Base-by-base conservation (phyloP, 2,888 invertebrate species). In the Sphaeridia pumilis region DNA sequence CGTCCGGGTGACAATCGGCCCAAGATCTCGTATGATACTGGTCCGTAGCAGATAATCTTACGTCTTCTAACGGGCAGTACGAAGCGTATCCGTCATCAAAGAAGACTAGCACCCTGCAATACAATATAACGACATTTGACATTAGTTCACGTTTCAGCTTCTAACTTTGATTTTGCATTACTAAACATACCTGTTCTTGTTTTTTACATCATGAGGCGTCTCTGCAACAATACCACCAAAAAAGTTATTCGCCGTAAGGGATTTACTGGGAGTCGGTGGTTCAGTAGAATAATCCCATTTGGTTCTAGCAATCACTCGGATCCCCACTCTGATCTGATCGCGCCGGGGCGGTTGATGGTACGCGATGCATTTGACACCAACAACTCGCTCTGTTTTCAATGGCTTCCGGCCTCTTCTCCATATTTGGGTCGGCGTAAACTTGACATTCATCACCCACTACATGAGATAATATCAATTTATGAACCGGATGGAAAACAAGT, bases 31-130 rank as follows among this genome's bases (percentile, higher is more conserved):
- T 78, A 0, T 73, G 67, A 24, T 84, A 83, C 57, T 75, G 72
- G 61, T 83, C 79, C 56, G 78, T 79, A 1, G 87, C 81, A 0
- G 84, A 70, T 3, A 80, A 77, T 0, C 87, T 80, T 66, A 80
- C 75, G 4, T 76, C 72, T 63, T 84, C 84, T 1, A 71, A 69
- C 0, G 84, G 84, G 70, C 93, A 93, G 66, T 90, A 87, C 21
- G 36, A 2, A 0, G 87, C 87, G 68, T 87, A 88, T 0, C 92
- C 92, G 68, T 90, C 87, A 70, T 93, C 93, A 71, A 92, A 93
- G 70, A 93, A 93, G 27, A 93, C 79, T 56, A 93, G 73, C 68
- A 92, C 93, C 59, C 87, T 52, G 31, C 17, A 83, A 50, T 74
- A 12, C 3, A 26, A 12, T 7, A n/a, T n/a, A n/a, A n/a, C n/a